Evolutionary conservation across 1,140 invertebrate genomes (phyloP).

Genomic region (Battus philenor): DNA sequence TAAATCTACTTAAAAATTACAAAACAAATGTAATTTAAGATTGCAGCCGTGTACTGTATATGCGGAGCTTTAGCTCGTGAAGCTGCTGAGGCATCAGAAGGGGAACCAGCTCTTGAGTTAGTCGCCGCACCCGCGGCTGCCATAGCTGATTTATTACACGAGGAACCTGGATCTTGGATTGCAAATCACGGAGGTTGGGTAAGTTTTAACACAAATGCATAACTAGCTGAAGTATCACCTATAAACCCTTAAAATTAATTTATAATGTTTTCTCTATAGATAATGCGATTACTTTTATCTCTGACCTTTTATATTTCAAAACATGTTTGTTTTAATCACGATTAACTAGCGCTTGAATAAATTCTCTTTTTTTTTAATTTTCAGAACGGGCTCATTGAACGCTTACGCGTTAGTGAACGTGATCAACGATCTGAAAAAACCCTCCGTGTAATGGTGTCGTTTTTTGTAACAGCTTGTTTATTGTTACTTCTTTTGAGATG

Average conservation of each 20-base stretch:
- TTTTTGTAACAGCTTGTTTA: constrained; percentile 50
- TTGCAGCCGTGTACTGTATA: constrained; percentile 70
- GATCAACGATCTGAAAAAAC: constrained; percentile 60
- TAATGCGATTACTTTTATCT: too few relatives aligned
- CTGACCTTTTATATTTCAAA: too few relatives aligned
- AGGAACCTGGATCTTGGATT: constrained; percentile 67
- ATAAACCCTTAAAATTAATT: too few relatives aligned
- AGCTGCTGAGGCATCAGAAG: constrained; percentile 54
- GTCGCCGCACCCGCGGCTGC: constrained; percentile 65
- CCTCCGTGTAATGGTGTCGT: constrained; percentile 52
- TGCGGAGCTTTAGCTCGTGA: constrained; percentile 66
- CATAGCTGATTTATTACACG: constrained; percentile 63
- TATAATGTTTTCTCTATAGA: too few relatives aligned
- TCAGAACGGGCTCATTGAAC: constrained; percentile 57
- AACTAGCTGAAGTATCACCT: background rate
- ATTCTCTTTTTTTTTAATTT: constrained; percentile 33
- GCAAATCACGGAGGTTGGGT: constrained; percentile 71
- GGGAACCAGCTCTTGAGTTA: constrained; percentile 54
- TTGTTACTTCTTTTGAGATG: constrained; percentile 50
- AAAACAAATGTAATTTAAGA: too few relatives aligned
- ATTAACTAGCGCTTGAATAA: too few relatives aligned
- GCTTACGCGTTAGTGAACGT: constrained; percentile 51
- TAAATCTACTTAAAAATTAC: too few relatives aligned
- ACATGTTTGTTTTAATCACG: too few relatives aligned
- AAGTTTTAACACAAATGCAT: constrained; percentile 6